Evolutionary conservation across 2,113 vertebrate genomes (phyloP).

Genomic region (Pollachius pollachius): DNA sequence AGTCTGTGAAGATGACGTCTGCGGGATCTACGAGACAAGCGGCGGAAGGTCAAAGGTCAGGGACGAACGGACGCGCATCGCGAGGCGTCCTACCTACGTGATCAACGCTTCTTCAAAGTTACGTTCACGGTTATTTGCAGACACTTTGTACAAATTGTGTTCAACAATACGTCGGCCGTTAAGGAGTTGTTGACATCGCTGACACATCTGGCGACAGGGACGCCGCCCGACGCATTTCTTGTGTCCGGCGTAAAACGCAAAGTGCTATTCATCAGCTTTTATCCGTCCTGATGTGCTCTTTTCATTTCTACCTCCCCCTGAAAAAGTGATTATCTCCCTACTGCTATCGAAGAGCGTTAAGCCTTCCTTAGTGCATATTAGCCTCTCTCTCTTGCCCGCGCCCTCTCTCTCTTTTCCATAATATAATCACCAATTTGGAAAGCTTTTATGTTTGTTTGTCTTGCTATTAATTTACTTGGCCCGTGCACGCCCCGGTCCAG

Average conservation of each 20-base stretch:
- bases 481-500: constrained; percentile 1
- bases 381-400: constrained; percentile 6
- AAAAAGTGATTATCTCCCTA: constrained; percentile 43
- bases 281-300: constrained; percentile 10
- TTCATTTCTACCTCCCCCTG: constrained; percentile 43
- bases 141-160: too few relatives aligned
- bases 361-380: constrained; percentile 22
- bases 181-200: too few relatives aligned
- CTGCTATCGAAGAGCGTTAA: constrained; percentile 29
- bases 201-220: too few relatives aligned
- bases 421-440: neutral
- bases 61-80: too few relatives aligned
- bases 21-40: too few relatives aligned
- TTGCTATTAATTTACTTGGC: neutral
- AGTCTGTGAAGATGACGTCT: too few relatives aligned
- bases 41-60: too few relatives aligned
- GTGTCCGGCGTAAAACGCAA: constrained; percentile 21
- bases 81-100: too few relatives aligned
- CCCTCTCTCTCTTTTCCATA: constrained; percentile 8
- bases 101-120: too few relatives aligned
- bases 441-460: constrained; percentile 16
- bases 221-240: constrained; percentile 4
- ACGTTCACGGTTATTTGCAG: too few relatives aligned
- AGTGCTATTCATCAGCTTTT: constrained; percentile 18
- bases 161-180: too few relatives aligned